A percentile compares a stretch with the other conserved stretches of the same genome.
Conservation (phyloP, 2,888 invertebrate species). For the Hofmannophila pseudospretella region DNA sequence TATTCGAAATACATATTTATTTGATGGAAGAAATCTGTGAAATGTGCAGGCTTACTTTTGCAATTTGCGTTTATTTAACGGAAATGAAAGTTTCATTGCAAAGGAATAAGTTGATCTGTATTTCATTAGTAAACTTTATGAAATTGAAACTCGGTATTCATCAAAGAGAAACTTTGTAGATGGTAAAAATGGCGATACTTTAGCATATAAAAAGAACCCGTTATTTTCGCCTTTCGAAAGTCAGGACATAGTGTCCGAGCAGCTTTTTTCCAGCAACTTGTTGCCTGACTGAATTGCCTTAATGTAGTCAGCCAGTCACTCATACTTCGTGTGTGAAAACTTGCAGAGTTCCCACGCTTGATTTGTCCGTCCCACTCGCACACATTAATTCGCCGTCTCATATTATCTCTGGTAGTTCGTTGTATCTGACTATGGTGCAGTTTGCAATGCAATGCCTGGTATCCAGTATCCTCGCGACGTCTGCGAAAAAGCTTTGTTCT, state of each 20-base stretch:
- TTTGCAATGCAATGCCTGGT: no score
- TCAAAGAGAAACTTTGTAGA: neutral
- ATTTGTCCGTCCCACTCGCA: constrained; percentile 31
- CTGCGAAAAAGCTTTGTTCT: no score
- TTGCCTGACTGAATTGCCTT: constrained; percentile 37
- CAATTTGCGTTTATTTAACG: no score
- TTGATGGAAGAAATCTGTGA: no score
- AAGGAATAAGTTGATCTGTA: neutral
- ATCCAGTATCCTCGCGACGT: no score
- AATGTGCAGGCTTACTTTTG: no score
- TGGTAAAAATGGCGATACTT: neutral
- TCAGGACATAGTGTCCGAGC: constrained; percentile 31
- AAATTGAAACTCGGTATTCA: neutral
- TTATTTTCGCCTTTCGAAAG: constrained; percentile 39
- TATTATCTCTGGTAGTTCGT: constrained; percentile 15
- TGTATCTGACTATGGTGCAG: no score
- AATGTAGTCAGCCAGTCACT: constrained; percentile 24
- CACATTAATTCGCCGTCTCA: constrained; percentile 20
- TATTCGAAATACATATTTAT: no score
- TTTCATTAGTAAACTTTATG: no score
- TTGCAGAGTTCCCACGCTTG: constrained; percentile 50
- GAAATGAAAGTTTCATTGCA: no score
- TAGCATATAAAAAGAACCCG: constrained; percentile 21
- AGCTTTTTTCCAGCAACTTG: constrained; percentile 43
- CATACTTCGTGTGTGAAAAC: constrained; percentile 24